Base-by-base conservation (phyloP, 2,797 vertebrate species). In the Pseudochirops cupreus region DNA sequence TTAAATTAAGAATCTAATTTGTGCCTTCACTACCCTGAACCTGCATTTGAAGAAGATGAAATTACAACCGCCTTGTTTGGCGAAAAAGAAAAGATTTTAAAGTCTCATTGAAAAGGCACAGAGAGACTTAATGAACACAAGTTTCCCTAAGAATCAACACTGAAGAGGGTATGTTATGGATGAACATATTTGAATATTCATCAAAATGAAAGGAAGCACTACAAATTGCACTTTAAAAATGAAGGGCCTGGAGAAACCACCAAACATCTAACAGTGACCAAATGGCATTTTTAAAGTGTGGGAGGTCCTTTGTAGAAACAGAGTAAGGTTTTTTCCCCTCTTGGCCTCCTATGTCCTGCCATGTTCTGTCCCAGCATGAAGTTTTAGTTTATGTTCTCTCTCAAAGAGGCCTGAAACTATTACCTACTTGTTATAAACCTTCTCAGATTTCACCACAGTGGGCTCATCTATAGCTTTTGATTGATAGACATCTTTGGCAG, bases 401-500 rank as follows among this genome's bases (percentile, higher is more conserved):
- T 98, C 95, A 55, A 96, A 90, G 92, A 97, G 98, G 98, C 98
- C 98, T 99, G 98, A 98, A 98, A 98, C 97, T 98, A 98, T 99
- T 99, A 98, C 98, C 98, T 98, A 99, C 98, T 99, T 98, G 98
- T 98, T 99, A 99, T 98, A 99, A 99, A 99, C 98, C 98, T 95
- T 98, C 99, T 99, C 99, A 97, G 98, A 98, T 99, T 99, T 99
- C 99, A 99, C 98, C 98, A 98, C 98, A 97, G n/a, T 97, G 97
- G 98, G 98, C 98, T 98, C 95, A 98, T 98, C 97, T 97, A 94
- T 97, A 97, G 97, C 96, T 98, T 97, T 97, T 95, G 93, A 98
- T 91, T 97, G 95, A 87, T 26, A 87, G 74, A 97, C 97, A 50
- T 97, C 97, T 98, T 94, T 97, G 94, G 96, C 97, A 29, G 39